Evolutionary conservation across 1,140 invertebrate genomes (phyloP).

Genomic region (Ceratosolen fusciceps): DNA sequence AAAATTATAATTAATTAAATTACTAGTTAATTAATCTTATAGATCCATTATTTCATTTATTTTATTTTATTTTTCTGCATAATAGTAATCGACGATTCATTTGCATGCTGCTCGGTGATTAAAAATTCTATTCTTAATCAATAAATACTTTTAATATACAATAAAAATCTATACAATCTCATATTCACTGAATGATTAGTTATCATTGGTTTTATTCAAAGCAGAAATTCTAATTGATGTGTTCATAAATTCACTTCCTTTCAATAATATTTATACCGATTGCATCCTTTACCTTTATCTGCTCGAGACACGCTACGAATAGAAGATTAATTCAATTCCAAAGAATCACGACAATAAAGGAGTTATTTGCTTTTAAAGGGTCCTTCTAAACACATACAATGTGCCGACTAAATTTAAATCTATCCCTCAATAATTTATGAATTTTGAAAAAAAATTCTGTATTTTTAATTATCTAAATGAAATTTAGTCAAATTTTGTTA

Average conservation of each 20-base stretch:
- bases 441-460: too few relatives aligned
- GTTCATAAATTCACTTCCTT: background rate
- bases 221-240: background rate
- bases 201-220: background rate
- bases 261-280: constrained; percentile 27
- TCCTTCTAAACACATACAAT: background rate
- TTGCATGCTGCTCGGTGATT: background rate
- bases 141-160: background rate
- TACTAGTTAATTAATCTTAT: too few relatives aligned
- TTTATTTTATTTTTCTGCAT: too few relatives aligned
- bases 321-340: constrained; percentile 2
- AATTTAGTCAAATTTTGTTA: too few relatives aligned
- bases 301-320: constrained; percentile 3
- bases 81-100: background rate
- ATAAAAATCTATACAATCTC: background rate
- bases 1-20: too few relatives aligned
- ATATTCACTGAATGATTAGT: constrained; percentile 6
- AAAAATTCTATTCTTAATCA: background rate
- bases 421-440: too few relatives aligned
- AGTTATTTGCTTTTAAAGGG: background rate
- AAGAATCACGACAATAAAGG: constrained; percentile 9
- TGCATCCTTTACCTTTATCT: constrained; percentile 26
- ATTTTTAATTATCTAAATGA: too few relatives aligned
- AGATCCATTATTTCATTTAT: background rate
- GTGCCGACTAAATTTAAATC: background rate